Evolutionary conservation across 2,888 invertebrate species (phyloP).

Genomic region (Chloromyia formosa): DNA sequence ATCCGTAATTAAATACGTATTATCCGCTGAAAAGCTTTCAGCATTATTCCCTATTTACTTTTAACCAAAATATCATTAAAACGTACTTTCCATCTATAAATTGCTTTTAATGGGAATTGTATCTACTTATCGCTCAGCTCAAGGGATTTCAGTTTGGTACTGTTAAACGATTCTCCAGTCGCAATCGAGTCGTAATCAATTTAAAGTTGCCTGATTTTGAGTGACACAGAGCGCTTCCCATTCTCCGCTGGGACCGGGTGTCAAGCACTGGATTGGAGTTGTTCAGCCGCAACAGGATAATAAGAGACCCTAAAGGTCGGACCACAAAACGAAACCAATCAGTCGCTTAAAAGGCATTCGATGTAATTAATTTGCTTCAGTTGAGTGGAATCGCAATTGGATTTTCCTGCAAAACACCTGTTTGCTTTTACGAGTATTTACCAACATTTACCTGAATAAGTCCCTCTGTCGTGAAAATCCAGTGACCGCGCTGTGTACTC

Average conservation of each 20-base stretch:
- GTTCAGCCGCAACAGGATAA: no score
- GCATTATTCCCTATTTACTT: no score
- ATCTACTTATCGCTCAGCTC: neutral
- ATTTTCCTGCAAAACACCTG: constrained; percentile 18
- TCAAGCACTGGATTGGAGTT: no score
- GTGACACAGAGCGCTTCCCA: neutral
- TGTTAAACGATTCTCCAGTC: no score
- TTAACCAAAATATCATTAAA: no score
- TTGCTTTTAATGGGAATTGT: neutral
- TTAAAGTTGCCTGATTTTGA: constrained; percentile 12
- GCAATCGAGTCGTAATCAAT: neutral
- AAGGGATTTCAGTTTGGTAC: neutral
- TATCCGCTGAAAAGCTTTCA: no score
- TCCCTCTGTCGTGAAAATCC: no score
- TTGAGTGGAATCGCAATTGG: constrained; percentile 17
- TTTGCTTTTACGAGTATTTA: constrained; percentile 17
- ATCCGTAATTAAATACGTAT: no score
- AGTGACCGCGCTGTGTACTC: no score
- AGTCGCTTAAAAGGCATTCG: constrained; percentile 22
- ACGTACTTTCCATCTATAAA: no score
- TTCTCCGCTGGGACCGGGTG: no score
- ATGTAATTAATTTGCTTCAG: constrained; percentile 23
- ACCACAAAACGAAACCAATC: neutral
- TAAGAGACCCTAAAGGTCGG: neutral
- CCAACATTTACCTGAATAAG: no score